Conservation (phyloP, 2,797 vertebrate species). For the Poeciliopsis paucimaculata region DNA sequence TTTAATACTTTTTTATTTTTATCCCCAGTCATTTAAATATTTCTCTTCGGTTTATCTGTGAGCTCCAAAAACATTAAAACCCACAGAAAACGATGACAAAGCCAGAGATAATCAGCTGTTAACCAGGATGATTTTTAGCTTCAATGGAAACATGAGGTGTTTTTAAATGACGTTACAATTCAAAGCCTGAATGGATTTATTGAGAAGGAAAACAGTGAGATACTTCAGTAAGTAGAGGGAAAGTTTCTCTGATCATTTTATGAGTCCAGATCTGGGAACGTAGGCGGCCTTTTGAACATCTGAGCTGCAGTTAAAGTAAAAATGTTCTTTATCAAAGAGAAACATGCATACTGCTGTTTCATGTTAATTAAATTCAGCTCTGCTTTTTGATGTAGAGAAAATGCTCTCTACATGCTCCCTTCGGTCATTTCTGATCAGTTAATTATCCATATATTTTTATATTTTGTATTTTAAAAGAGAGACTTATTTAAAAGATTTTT, state of each 20-base stretch:
- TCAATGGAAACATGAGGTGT: neutral
- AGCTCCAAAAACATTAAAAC: neutral
- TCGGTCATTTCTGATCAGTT: neutral
- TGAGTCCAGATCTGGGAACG: neutral
- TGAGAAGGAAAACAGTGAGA: neutral
- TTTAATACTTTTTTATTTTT: neutral
- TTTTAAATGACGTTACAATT: neutral
- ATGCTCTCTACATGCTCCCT: neutral
- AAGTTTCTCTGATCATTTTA: neutral
- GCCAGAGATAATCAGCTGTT: neutral
- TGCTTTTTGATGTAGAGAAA: neutral
- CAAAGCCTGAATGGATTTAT: neutral
- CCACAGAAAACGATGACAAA: neutral
- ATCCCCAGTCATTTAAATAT: neutral
- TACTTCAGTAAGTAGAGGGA: neutral
- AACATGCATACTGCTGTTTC: neutral
- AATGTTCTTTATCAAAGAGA: neutral
- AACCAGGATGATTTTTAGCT: neutral
- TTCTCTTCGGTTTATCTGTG: neutral
- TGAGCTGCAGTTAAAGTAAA: neutral
- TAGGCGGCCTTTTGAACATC: neutral
- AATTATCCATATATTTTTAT: neutral
- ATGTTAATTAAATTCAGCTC: neutral
- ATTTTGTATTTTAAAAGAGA: neutral
- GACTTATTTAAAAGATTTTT: neutral